These are phyloP conservation scores for Capitulum mitella DNA, from an alignment of 2,888 invertebrate genomes.

Conservation along the genomic window DNA sequence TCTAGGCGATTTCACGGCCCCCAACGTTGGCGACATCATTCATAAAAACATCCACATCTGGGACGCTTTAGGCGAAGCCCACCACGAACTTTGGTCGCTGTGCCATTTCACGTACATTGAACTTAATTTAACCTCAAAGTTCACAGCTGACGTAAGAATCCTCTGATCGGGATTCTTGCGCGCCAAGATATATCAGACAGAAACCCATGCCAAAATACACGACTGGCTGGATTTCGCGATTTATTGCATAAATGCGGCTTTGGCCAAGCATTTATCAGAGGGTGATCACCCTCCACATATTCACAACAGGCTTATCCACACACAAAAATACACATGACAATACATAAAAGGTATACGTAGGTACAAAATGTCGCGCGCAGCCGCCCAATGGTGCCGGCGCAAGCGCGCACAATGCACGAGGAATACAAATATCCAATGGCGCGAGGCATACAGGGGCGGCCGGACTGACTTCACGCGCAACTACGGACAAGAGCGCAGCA, in stretches of 20 bases:
- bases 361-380: background rate
- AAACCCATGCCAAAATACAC: no score
- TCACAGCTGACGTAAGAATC: no score
- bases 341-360: slow-evolving; percentile 22
- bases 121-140: no score
- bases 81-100: no score
- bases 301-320: background rate
- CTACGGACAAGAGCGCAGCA: background rate
- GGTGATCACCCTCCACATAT: background rate
- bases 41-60: no score
- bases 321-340: background rate
- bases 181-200: no score
- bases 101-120: no score
- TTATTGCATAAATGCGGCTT: slow-evolving; percentile 16
- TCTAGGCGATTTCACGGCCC: no score
- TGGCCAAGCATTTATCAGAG: background rate
- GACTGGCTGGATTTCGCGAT: background rate
- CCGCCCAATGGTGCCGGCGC: background rate
- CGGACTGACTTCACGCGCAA: background rate
- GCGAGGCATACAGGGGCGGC: background rate
- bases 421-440: background rate
- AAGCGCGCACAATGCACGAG: background rate
- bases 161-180: no score
- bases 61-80: no score
- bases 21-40: no score